Conservation (phyloP, 1,140 invertebrate genomes). For the Nebria ingens region DNA sequence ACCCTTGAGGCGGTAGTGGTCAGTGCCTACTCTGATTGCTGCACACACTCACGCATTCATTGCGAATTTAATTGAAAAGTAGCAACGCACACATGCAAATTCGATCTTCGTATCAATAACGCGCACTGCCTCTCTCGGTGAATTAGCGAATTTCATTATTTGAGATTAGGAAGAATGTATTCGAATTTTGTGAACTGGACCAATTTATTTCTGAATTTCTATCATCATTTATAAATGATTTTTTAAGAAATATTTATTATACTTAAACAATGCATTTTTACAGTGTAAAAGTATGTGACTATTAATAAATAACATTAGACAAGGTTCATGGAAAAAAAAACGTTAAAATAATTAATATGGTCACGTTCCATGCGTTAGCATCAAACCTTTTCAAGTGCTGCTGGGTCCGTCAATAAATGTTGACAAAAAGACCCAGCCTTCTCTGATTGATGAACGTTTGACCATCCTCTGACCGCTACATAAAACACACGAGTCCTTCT, state of each 20-base stretch:
- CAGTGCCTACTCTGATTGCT: no score
- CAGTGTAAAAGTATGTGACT: no score
- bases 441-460: neutral
- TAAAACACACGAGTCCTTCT: neutral
- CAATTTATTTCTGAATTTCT: no score
- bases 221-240: no score
- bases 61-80: neutral
- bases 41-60: no score
- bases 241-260: no score
- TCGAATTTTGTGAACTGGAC: no score
- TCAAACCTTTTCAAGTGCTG: neutral
- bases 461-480: neutral
- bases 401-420: neutral
- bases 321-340: neutral
- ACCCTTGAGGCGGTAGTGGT: no score
- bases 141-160: neutral
- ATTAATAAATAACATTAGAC: no score
- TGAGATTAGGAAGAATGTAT: neutral
- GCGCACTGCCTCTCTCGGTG: no score
- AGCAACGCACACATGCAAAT: neutral
- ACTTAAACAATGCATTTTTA: no score
- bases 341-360: neutral
- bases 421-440: neutral
- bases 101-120: neutral
- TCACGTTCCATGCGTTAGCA: neutral